phyloP scores from a whole-genome alignment of 2,888 invertebrate species.

The Ornithoptera priamus region DNA sequence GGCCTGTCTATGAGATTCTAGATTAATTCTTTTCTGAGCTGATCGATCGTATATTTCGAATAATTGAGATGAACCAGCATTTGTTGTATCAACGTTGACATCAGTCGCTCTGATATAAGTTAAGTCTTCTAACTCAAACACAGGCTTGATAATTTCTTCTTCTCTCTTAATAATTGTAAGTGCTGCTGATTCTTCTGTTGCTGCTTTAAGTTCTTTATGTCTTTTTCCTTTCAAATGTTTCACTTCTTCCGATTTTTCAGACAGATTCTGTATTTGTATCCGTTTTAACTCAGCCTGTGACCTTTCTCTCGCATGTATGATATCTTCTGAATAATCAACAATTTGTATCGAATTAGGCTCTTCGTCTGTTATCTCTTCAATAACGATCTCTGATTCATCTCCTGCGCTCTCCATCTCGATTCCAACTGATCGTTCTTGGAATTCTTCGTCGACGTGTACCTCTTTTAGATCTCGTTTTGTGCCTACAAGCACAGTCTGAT shows the following conservation, averaged over 20 bases:
- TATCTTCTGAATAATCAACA: neutral
- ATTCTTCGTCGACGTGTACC: neutral
- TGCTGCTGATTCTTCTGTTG: slow-evolving; percentile 8
- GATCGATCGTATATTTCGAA: neutral
- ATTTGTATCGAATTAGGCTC: neutral
- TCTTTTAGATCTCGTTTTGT: neutral
- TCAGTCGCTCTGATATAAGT: no score
- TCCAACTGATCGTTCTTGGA: neutral
- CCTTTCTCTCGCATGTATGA: neutral
- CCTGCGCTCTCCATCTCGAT: neutral
- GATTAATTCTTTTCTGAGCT: no score
- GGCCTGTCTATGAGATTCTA: neutral
- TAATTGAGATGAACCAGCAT: neutral
- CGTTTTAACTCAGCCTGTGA: neutral
- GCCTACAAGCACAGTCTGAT: slow-evolving; percentile 2
- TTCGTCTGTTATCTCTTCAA: slow-evolving; percentile 16
- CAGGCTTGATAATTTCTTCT: no score
- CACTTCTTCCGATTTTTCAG: slow-evolving; percentile 2
- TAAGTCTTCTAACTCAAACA: no score
- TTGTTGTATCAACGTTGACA: neutral
- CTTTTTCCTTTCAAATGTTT: neutral
- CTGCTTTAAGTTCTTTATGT: neutral
- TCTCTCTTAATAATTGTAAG: slow-evolving; percentile 11
- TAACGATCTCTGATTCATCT: slow-evolving; percentile 8
- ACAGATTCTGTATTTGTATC: slow-evolving; percentile 4